Base-by-base conservation (phyloP, 2,113 vertebrate species). In the Triplophysa tibetana region DNA sequence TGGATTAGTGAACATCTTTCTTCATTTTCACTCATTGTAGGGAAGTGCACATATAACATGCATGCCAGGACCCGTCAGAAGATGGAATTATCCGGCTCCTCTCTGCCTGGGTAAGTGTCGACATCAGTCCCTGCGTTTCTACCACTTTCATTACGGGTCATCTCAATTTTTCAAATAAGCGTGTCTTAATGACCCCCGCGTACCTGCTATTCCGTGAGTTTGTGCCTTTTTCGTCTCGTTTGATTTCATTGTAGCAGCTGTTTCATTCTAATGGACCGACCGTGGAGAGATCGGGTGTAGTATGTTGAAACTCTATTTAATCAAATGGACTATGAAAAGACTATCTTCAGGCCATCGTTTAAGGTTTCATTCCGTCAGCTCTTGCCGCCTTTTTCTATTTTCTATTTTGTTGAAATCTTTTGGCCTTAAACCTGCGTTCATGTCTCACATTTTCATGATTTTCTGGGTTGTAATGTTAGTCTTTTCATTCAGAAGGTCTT, bases 51-150 rank as follows among this genome's bases (percentile, higher is more conserved):
- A 97, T 81, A 98, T 99, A 86, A 98, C 97, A 12, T 99, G 97
- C 88, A 99, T 99, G 97, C 97, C 97, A 85, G 97, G 97, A 80
- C 96, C 97, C 11, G 97, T 99, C 72, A 95, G 97, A 91, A 96
- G 97, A 90, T 99, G 97, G 97, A 99, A 98, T 93, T 96, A 98
- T 66, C 97, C 97, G 0, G 95, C 96, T 69, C 97, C 97, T 45
- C 95, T 99, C 88, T 99, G 97, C 85, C 92, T 98, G 90, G 97
- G 97, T 99, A 91, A 2, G 80, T 58, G 73, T 83, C 86, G 80
- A 56, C 17, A 19, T 56, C 16, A 56, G 17, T 64, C 67, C 54
- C 45, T 14, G 21, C 14, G 38, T 24, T 63, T 29, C 38, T 26
- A 24, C 69, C 17, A 69, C 85, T 45, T 64, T 64, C 65, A 26